phyloP scores from a whole-genome alignment of 2,113 vertebrate genomes.

The Lepus americanus region DNA sequence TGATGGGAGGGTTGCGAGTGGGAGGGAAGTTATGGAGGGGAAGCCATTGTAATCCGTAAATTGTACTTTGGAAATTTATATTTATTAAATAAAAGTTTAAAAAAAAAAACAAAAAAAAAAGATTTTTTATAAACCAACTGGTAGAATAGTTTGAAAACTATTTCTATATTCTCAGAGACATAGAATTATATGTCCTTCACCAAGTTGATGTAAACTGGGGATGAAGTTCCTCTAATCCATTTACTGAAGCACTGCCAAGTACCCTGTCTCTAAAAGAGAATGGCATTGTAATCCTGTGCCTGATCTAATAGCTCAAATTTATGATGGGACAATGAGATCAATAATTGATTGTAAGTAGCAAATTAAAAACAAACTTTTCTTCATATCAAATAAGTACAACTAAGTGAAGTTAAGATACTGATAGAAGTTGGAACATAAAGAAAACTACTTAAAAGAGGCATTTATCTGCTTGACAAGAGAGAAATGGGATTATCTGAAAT shows the following conservation, averaged over 20 bases:
- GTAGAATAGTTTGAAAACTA: not conserved
- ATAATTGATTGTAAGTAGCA: conserved; percentile 4
- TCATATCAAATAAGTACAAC: conserved; percentile 7
- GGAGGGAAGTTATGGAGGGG: no score
- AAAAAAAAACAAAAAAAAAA: no score
- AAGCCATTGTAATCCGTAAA: no score
- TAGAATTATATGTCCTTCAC: not conserved
- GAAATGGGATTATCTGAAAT: conserved; percentile 37
- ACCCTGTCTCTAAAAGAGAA: not conserved
- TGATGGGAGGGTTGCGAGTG: no score
- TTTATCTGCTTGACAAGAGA: conserved; percentile 15
- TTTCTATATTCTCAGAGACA: conserved; percentile 38
- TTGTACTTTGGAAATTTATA: no score
- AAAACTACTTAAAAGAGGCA: conserved; percentile 19
- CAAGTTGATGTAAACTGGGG: not conserved
- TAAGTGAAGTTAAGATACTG: conserved; percentile 11
- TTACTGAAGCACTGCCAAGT: not conserved
- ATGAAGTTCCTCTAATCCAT: not conserved
- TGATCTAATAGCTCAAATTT: conserved; percentile 46
- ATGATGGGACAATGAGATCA: conserved; percentile 4
- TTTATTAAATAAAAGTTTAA: no score
- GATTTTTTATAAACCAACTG: not conserved
- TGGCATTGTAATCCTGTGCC: not conserved
- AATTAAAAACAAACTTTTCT: conserved; percentile 34
- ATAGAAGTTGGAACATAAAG: not conserved